These are phyloP conservation scores for Porites evermanni DNA, from an alignment of 92 coral and sea anemone species.

Conservation along the genomic window DNA sequence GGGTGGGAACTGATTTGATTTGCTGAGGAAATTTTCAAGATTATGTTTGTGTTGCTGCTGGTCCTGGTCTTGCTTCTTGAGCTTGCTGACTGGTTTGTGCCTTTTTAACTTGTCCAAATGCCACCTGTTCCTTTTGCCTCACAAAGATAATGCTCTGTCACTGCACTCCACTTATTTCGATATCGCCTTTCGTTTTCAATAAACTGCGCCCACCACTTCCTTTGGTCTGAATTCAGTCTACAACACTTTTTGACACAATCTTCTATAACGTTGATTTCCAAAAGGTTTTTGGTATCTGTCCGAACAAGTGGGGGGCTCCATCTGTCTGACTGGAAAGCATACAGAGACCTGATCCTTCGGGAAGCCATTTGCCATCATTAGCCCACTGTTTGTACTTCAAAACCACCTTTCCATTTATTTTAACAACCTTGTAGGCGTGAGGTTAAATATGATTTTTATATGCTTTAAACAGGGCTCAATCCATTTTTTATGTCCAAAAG, in stretches of 20 bases:
- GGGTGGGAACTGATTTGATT: too few species aligned
- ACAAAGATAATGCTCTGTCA: too few species aligned
- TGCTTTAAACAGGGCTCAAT: constrained; percentile 19
- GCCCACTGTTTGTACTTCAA: constrained; percentile 52
- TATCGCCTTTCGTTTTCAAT: neutral
- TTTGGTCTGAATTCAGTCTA: constrained; percentile 11
- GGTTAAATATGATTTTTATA: constrained; percentile 39
- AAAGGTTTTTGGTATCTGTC: constrained; percentile 10
- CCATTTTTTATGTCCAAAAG: constrained; percentile 9
- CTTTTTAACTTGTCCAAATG: too few species aligned
- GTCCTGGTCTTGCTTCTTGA: too few species aligned
- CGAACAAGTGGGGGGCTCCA: constrained; percentile 24
- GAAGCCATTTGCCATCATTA: constrained; percentile 33
- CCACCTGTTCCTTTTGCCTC: too few species aligned
- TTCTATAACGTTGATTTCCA: constrained; percentile 1
- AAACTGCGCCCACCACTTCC: constrained; percentile 18
- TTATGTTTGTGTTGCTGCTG: too few species aligned
- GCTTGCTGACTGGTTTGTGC: too few species aligned
- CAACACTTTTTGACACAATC: constrained; percentile 27
- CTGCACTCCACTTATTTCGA: too few species aligned
- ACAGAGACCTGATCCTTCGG: constrained; percentile 1
- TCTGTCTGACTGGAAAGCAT: neutral
- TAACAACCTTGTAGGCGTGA: constrained; percentile 15
- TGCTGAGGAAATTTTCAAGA: too few species aligned
- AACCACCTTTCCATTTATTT: constrained; percentile 2